These are phyloP conservation scores for Pipa parva DNA, from an alignment of 2,113 vertebrate genomes.

Conservation along the genomic window DNA sequence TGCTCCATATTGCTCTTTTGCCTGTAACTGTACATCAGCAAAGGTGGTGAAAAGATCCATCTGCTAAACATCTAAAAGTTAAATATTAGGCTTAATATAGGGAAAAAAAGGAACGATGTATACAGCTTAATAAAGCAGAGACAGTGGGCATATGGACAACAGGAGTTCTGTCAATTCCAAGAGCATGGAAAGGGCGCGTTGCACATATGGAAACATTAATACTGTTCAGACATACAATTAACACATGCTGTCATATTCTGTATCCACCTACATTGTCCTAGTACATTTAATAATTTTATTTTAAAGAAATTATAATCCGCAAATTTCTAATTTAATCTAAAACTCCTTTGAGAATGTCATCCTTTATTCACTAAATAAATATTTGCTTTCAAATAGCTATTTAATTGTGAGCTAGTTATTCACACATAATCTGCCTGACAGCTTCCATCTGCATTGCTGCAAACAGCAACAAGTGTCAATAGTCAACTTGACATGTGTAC, in stretches of 20 bases:
- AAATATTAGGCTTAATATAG: conserved; percentile 24
- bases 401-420: conserved; percentile 40
- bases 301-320: no score
- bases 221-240: no score
- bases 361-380: conserved; percentile 30
- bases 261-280: no score
- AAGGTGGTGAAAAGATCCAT: conserved; percentile 35
- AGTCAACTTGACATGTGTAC: conserved; percentile 55
- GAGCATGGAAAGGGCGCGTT: no score
- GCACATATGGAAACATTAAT: no score
- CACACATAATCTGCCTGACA: conserved; percentile 53
- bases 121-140: no score
- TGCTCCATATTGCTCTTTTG: conserved; percentile 39
- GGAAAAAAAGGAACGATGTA: no score
- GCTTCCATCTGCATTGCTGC: conserved; percentile 52
- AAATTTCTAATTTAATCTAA: conserved; percentile 43
- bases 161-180: no score
- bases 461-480: conserved; percentile 43
- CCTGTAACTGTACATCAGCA: conserved; percentile 28
- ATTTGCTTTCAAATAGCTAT: conserved; percentile 40
- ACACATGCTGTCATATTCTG: no score
- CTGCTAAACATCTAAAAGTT: conserved; percentile 19
- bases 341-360: conserved; percentile 44
- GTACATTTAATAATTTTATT: no score
- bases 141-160: no score